Conservation (phyloP, 1,140 invertebrate genomes). For the Drosophila sp. region DNA sequence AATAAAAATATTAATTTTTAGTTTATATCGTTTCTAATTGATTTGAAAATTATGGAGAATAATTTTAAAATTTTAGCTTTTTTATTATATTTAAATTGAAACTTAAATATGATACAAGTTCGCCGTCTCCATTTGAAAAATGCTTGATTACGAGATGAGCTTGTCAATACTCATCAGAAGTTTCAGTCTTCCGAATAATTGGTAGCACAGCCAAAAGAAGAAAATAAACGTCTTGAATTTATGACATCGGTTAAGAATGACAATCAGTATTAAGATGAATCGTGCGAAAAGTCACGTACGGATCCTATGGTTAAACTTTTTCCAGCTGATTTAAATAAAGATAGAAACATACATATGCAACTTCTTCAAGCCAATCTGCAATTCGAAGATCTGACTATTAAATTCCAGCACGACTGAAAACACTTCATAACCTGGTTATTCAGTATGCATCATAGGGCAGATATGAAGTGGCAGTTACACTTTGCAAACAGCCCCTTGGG, state of each 20-base stretch:
- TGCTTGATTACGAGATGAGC: constrained; percentile 98
- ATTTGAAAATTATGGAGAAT: too few species aligned
- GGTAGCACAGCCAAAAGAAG: constrained; percentile 97
- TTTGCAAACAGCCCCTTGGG: constrained; percentile 99
- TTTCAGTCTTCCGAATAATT: constrained; percentile 97
- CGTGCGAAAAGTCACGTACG: constrained; percentile 87
- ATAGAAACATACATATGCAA: constrained; percentile 94
- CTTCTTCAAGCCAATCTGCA: constrained; percentile 95
- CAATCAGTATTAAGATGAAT: constrained; percentile 85
- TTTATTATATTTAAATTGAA: too few species aligned
- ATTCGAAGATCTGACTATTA: constrained; percentile 99
- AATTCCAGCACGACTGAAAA: constrained; percentile 96
- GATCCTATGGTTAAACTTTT: constrained; percentile 95
- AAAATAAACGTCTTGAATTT: constrained; percentile 99
- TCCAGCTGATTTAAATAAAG: constrained; percentile 94
- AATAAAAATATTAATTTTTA: too few species aligned
- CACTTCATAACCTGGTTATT: constrained; percentile 98
- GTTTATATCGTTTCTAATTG: too few species aligned
- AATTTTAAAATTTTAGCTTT: too few species aligned
- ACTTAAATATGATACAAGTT: constrained; percentile 97
- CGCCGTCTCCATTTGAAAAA: constrained; percentile 97
- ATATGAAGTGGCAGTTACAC: constrained; percentile 99
- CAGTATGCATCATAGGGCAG: constrained; percentile 99
- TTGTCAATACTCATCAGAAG: constrained; percentile 98
- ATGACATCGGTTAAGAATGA: constrained; percentile 92